These are phyloP conservation scores for Diploptera punctata DNA, from an alignment of 2,888 invertebrate genomes.

Conservation along the genomic window DNA sequence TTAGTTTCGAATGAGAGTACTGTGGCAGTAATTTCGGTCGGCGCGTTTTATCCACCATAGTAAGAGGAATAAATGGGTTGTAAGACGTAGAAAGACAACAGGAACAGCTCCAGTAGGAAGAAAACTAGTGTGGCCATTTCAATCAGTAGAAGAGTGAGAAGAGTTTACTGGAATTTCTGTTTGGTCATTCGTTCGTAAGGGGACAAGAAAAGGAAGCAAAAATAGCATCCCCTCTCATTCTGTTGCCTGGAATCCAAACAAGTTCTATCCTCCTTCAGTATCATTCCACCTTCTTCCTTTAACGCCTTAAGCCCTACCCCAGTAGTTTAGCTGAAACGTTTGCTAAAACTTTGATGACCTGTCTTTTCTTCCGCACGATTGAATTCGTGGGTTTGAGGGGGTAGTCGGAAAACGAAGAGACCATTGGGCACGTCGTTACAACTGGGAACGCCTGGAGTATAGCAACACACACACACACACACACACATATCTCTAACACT, in stretches of 20 bases:
- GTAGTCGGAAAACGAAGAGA: neutral
- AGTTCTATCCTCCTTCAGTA: neutral
- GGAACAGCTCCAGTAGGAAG: neutral
- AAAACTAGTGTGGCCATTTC: constrained; percentile 23
- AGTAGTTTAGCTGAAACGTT: constrained; percentile 28
- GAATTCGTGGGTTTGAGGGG: constrained; percentile 12
- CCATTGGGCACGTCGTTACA: neutral
- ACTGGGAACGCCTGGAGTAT: neutral
- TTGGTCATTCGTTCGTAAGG: neutral
- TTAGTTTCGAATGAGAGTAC: too few species aligned
- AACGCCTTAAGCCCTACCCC: neutral
- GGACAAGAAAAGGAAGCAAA: neutral
- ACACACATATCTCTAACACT: neutral
- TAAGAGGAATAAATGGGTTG: neutral
- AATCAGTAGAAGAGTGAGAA: constrained; percentile 31
- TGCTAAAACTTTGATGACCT: constrained; percentile 41
- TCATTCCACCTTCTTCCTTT: neutral
- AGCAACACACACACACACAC: neutral
- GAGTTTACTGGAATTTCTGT: constrained; percentile 16
- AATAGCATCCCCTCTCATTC: neutral
- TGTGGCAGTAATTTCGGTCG: too few species aligned
- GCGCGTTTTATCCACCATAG: neutral
- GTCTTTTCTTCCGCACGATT: constrained; percentile 39
- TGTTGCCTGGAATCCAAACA: neutral
- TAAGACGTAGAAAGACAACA: neutral